Percentiles rank a stretch among this genome's conserved stretches.
phyloP scores from a whole-genome alignment of 2,888 invertebrate species.

The Caenorhabditis imperialis region DNA sequence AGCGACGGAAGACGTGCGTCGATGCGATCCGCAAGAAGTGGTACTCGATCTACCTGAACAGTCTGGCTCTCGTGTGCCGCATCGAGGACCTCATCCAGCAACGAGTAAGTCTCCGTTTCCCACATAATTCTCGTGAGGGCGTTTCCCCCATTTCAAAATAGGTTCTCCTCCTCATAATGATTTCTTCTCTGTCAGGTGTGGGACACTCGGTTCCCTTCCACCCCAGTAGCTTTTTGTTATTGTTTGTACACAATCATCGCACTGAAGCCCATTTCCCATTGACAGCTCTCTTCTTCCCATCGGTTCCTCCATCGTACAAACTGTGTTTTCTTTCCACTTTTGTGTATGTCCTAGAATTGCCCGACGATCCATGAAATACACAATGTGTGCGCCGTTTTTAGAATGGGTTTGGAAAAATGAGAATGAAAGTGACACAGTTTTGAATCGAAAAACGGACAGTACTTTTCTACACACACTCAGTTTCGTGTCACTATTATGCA shows the following conservation, averaged over 20 bases:
- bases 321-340: conserved; percentile 9
- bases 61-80: conserved; percentile 60
- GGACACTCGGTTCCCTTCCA: not conserved
- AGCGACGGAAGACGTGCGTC: conserved; percentile 44
- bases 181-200: conserved; percentile 26
- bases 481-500: conserved; percentile 43
- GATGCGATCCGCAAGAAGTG: conserved; percentile 65
- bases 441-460: conserved; percentile 18
- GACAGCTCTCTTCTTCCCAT: conserved; percentile 13
- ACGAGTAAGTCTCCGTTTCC: conserved; percentile 45
- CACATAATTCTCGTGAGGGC: too few species aligned
- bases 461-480: conserved; percentile 4
- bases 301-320: conserved; percentile 1
- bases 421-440: conserved; percentile 36
- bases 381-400: not conserved
- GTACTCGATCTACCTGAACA: conserved; percentile 63
- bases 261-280: conserved; percentile 2
- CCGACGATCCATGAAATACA: conserved; percentile 34
- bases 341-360: conserved; percentile 5
- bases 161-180: conserved; percentile 1
- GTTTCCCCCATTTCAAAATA: too few species aligned
- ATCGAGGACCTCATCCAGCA: conserved; percentile 62
- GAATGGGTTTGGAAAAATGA: conserved; percentile 23
- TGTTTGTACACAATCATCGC: conserved; percentile 32
- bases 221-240: conserved; percentile 8